These are phyloP conservation scores for Argyresthia goedartella DNA, from an alignment of 2,888 invertebrate genomes.

Conservation along the genomic window DNA sequence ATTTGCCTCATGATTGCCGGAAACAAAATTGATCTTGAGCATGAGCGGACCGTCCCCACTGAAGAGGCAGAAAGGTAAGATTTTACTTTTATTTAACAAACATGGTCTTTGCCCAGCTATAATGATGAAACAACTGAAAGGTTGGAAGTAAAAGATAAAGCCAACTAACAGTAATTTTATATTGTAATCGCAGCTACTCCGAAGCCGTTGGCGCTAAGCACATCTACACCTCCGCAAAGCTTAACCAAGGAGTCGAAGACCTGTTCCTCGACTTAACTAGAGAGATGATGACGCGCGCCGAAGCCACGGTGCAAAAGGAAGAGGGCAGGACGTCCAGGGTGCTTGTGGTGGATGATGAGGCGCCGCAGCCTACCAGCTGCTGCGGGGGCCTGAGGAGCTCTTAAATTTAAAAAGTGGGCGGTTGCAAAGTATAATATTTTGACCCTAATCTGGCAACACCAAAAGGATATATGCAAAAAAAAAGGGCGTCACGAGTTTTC, in stretches of 20 bases:
- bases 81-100: not conserved
- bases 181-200: slow-evolving; percentile 79
- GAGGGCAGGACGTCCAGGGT: slow-evolving; percentile 38
- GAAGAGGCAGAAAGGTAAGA: slow-evolving; percentile 88
- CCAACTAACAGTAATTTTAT: no score
- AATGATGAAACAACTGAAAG: no score
- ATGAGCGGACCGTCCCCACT: slow-evolving; percentile 85
- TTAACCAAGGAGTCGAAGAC: slow-evolving; percentile 92
- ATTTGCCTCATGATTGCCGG: slow-evolving; percentile 95
- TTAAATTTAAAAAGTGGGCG: slow-evolving; percentile 16
- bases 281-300: slow-evolving; percentile 74
- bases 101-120: not conserved
- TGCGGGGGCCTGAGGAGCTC: slow-evolving; percentile 38
- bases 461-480: not conserved
- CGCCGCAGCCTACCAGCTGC: slow-evolving; percentile 38
- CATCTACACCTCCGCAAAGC: slow-evolving; percentile 93
- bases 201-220: slow-evolving; percentile 92
- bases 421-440: no score
- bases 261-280: slow-evolving; percentile 87
- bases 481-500: not conserved
- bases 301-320: slow-evolving; percentile 33
- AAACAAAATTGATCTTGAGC: slow-evolving; percentile 96
- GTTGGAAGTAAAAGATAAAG: no score
- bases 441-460: not conserved
- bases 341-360: slow-evolving; percentile 56